Conservation (phyloP, 2,113 vertebrate species). For the Antechinus flavipes region DNA sequence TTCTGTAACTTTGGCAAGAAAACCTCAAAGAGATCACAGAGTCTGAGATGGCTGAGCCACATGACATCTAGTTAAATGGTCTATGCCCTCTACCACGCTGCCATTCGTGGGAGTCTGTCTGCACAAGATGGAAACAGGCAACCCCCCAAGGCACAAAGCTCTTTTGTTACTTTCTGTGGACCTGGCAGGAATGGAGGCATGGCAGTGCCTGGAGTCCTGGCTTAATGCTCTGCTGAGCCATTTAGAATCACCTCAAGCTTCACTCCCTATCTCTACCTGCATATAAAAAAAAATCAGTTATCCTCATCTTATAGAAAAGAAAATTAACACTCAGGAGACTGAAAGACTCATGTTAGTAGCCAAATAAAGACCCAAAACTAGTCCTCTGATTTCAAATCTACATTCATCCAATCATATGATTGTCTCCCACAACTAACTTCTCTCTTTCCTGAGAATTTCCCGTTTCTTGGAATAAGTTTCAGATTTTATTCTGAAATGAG, state of each 20-base stretch:
- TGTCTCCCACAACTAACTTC: background rate
- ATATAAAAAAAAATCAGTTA: background rate
- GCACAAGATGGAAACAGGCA: background rate
- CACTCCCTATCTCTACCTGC: background rate
- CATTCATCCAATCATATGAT: background rate
- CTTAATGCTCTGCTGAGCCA: background rate
- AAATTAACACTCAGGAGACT: background rate
- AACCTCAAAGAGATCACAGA: background rate
- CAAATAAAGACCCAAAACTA: background rate
- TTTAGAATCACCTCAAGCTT: background rate
- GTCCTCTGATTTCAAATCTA: background rate
- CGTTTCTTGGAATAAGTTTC: background rate
- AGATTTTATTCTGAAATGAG: background rate
- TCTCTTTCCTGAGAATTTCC: background rate
- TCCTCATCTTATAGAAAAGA: background rate
- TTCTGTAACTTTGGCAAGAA: background rate
- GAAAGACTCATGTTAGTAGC: background rate
- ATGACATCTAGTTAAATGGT: background rate
- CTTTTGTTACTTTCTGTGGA: background rate
- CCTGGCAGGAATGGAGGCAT: background rate
- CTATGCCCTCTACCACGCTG: background rate
- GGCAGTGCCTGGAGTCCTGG: background rate
- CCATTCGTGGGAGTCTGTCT: background rate
- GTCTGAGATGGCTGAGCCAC: background rate
- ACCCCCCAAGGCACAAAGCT: background rate